Conservation (phyloP, 2,113 vertebrate genomes). For the Syngnathus scovelli region DNA sequence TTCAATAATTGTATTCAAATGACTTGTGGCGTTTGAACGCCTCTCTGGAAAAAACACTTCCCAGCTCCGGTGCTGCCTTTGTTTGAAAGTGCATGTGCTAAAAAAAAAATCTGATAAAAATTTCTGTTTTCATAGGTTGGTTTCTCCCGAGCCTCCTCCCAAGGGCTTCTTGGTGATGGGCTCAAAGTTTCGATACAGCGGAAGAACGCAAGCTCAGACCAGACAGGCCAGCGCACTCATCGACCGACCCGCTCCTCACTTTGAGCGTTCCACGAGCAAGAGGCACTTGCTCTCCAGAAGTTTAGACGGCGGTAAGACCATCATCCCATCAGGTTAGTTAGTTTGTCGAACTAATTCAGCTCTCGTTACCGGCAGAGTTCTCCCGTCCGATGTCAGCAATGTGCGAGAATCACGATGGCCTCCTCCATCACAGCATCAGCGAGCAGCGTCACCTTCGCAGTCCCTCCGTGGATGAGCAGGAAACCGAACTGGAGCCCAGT, state of each 20-base stretch:
- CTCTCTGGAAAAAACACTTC: not conserved
- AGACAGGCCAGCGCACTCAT: conserved; percentile 95
- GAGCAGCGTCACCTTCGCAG: conserved; percentile 53
- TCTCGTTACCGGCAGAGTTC: conserved; percentile 76
- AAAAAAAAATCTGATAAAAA: not conserved
- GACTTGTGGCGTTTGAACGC: not conserved
- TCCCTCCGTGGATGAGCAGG: conserved; percentile 66
- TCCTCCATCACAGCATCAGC: conserved; percentile 64
- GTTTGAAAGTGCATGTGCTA: not conserved
- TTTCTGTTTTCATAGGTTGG: conserved; percentile 71
- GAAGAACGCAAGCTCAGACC: conserved; percentile 93
- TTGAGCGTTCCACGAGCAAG: conserved; percentile 93
- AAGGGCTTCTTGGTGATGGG: conserved; percentile 98
- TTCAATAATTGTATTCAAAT: too few species aligned
- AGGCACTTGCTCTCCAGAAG: conserved; percentile 94
- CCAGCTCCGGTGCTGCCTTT: not conserved
- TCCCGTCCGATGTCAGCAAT: conserved; percentile 82
- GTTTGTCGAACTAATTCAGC: not conserved
- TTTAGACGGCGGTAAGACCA: conserved; percentile 85
- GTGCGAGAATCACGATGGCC: conserved; percentile 83
- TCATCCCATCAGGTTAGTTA: too few species aligned
- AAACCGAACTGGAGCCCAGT: conserved; percentile 64
- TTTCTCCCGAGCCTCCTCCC: conserved; percentile 92
- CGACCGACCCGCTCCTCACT: conserved; percentile 90
- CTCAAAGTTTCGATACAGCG: conserved; percentile 97